Evolutionary conservation across 2,888 invertebrate genomes (phyloP), one percentile per base, ranked within the genome.

Genomic region (Drosophila suboccidentalis): DNA sequence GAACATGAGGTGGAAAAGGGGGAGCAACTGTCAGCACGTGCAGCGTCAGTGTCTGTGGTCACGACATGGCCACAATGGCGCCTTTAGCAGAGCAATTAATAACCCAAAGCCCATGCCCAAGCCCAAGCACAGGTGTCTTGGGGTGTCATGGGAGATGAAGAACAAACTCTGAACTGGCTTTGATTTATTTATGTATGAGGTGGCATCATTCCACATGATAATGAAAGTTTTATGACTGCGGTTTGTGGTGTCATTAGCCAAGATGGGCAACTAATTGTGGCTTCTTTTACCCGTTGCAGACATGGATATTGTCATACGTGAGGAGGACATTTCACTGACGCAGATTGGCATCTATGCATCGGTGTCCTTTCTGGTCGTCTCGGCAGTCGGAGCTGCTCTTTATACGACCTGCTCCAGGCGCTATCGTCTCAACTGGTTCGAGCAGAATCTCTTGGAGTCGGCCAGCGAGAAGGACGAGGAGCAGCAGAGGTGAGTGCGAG

Each of bases 401-500:
- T 94, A 94, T 75, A 93, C 94, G 34, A 93, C 93, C 50, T 94
- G 94, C 83, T 94, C 94, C 17, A 93, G 92, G 64, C 93, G 93
- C 46, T 94, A 94, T 83, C 92, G 93, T 38, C 92, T 94, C 41
- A 94, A 94, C 89, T 94, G 94, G 94, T 94, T 94, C 79, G 94
- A 94, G 89, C 93, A 94, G 74, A 94, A 93, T 71, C 90, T 94
- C 6, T 88, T 94, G 32, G 94, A 94, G 76, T 93, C 94, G 0
- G 94, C 94, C 19, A 90, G 80, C 38, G 93, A 93, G 71, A 91
- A 90, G 71, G 93, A 91, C 51, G 92, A 92, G 49, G 88, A 93
- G 34, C 92, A 90, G 19, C 92, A 93, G 65, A 93, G 93, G 93
- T 93, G 49, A 49, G 46, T 9, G 0, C 13, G n/a, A 2, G 10